Evolutionary conservation across 1,140 invertebrate genomes (phyloP).

Genomic region (Lasioglossum albipes): DNA sequence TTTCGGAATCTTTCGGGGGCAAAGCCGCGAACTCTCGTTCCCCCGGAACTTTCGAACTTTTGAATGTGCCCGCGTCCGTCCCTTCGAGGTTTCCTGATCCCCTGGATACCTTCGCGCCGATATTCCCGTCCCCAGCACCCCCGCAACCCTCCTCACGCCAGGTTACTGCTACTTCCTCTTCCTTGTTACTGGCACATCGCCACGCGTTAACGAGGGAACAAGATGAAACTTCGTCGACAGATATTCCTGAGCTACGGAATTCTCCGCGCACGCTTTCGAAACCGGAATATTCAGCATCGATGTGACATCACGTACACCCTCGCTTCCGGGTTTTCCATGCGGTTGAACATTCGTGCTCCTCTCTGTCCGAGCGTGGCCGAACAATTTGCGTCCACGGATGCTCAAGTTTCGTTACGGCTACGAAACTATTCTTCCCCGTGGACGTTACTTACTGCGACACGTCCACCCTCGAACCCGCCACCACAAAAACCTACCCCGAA

Average conservation of each 20-base stretch:
- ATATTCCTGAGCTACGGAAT: slow-evolving; percentile 9
- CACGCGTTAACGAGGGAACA: slow-evolving; percentile 46
- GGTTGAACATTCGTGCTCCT: neutral
- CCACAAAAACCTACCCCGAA: too few relatives aligned
- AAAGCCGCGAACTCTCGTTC: slow-evolving; percentile 26
- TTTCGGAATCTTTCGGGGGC: slow-evolving; percentile 29
- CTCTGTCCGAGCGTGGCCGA: neutral
- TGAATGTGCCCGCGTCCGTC: slow-evolving; percentile 13
- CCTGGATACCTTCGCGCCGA: neutral
- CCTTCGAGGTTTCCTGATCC: neutral
- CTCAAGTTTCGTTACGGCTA: neutral
- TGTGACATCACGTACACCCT: slow-evolving; percentile 24
- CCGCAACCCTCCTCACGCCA: neutral
- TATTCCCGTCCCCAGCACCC: neutral
- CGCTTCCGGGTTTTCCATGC: slow-evolving; percentile 12
- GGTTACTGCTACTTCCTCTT: neutral
- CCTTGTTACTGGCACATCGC: slow-evolving; percentile 37
- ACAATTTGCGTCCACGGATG: neutral
- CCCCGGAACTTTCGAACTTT: slow-evolving; percentile 11
- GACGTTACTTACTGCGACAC: too few relatives aligned
- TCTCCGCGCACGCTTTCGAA: neutral
- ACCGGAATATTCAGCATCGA: slow-evolving; percentile 31
- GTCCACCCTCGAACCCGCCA: too few relatives aligned
- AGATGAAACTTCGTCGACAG: slow-evolving; percentile 35
- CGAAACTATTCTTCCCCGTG: neutral